Evolutionary conservation across 2,113 vertebrate genomes (phyloP), one percentile per base, ranked within the genome.

Genomic region (Neodon shergylaensis): DNA sequence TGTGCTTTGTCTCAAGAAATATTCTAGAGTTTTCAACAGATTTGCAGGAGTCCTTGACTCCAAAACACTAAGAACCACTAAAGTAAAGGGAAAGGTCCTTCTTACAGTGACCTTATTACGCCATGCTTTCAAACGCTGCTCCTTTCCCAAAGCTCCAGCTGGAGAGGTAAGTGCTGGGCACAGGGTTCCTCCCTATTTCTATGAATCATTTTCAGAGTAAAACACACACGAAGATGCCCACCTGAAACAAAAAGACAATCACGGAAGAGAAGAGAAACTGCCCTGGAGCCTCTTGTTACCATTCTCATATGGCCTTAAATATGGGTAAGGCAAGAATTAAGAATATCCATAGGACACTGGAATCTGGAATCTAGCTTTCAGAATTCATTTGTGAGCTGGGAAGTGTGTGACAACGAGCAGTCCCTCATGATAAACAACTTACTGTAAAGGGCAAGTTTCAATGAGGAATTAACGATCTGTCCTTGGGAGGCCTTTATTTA

Each of bases 401-500:
- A 88, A 21, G 24, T 4, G 1, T 42, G 1, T 47, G 73, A 90
- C 83, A 47, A 76, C 1, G 11, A 42, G 68, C 47, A 24, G 39
- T 49, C 36, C n/a, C 13, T 16, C 54, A n/a, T 87, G 85, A 95
- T 84, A 86, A 93, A 96, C 65, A 94, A 70, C 26, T 74, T 79
- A 94, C 61, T 19, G 26, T 92, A 97, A 92, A 96, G 94, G 94
- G 81, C 91, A 94, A 73, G 47, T 87, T 89, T 94, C 82, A 49
- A 44, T 16, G n/a, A 65, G 54, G 85, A 93, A 96, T 94, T 92
- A 96, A 88, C 0, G 3, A 92, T 87, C 73, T 65, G 0, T 89
- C 88, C 89, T 95, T 74, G 54, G 86, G 81, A 96, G 88, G 58
- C 22, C 94, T 90, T 94, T 96, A 91, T 94, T 96, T 96, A 95